Percentiles rank a stretch among this genome's conserved stretches.
phyloP scores from a whole-genome alignment of 2,888 invertebrate genomes.

The Ypsolopha sequella region DNA sequence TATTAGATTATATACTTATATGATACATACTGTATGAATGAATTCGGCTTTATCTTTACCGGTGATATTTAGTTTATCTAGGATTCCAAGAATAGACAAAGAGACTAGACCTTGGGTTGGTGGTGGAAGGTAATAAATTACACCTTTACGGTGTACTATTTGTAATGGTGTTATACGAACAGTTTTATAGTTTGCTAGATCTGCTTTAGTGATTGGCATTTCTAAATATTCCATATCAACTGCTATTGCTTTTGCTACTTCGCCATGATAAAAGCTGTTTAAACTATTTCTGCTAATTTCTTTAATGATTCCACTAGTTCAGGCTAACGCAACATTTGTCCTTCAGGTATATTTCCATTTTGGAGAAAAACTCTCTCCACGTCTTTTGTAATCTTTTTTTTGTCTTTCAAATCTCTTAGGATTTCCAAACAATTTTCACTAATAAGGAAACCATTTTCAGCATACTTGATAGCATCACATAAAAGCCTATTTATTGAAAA shows the following conservation, averaged over 20 bases:
- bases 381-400: slow-evolving; percentile 14
- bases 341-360: slow-evolving; percentile 30
- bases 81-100: slow-evolving; percentile 40
- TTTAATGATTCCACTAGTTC: slow-evolving; percentile 39
- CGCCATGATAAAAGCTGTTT: slow-evolving; percentile 46
- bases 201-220: slow-evolving; percentile 44
- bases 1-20: too few relatives aligned
- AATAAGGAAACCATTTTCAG: slow-evolving; percentile 45
- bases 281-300: slow-evolving; percentile 37
- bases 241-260: slow-evolving; percentile 38
- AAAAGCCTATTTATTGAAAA: slow-evolving; percentile 33
- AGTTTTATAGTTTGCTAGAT: slow-evolving; percentile 39
- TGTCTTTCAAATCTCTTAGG: slow-evolving; percentile 11
- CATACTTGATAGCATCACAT: slow-evolving; percentile 47
- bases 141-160: slow-evolving; percentile 37
- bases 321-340: slow-evolving; percentile 40
- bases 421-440: slow-evolving; percentile 12
- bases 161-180: slow-evolving; percentile 39
- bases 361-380: slow-evolving; percentile 32
- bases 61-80: slow-evolving; percentile 42
- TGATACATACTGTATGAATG: slow-evolving; percentile 42
- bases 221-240: slow-evolving; percentile 39
- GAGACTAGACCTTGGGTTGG: slow-evolving; percentile 59
- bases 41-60: slow-evolving; percentile 45
- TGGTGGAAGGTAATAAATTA: slow-evolving; percentile 47